These are phyloP conservation scores for Butorides virescens DNA, from an alignment of 2,113 vertebrate species.

Conservation along the genomic window DNA sequence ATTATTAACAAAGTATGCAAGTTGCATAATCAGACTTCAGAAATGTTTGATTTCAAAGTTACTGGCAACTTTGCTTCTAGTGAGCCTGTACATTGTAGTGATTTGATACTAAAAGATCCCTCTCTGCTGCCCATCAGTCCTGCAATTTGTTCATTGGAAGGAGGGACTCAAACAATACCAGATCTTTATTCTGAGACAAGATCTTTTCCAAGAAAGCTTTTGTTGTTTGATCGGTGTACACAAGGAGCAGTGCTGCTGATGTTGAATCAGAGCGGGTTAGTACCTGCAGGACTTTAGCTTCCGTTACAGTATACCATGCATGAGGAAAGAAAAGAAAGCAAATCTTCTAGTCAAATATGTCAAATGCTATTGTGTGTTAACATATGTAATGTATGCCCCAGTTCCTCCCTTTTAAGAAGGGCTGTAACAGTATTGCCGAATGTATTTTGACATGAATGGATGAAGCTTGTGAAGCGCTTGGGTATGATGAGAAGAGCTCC, in stretches of 20 bases:
- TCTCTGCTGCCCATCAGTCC: rapidly evolving
- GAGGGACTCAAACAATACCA: background rate
- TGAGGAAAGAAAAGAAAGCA: background rate
- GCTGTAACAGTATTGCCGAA: background rate
- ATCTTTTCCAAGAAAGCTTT: background rate
- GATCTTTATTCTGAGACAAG: background rate
- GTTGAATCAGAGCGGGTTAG: background rate
- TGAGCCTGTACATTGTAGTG: background rate
- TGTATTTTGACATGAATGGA: background rate
- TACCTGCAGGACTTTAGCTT: background rate
- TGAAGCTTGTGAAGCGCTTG: background rate
- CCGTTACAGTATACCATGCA: rapidly evolving
- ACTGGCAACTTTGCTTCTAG: background rate
- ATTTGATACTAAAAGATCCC: background rate
- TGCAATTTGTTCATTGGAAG: rapidly evolving
- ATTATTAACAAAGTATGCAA: background rate
- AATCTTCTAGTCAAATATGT: background rate
- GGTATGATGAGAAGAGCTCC: background rate
- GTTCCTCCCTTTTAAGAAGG: background rate
- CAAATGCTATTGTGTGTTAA: background rate
- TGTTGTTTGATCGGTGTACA: background rate
- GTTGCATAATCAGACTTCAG: background rate
- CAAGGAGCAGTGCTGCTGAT: background rate
- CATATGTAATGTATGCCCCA: rapidly evolving
- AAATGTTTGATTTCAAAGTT: background rate